These are phyloP conservation scores for Tetraodon nigroviridis DNA, from an alignment of 2,113 vertebrate genomes.

Conservation along the genomic window DNA sequence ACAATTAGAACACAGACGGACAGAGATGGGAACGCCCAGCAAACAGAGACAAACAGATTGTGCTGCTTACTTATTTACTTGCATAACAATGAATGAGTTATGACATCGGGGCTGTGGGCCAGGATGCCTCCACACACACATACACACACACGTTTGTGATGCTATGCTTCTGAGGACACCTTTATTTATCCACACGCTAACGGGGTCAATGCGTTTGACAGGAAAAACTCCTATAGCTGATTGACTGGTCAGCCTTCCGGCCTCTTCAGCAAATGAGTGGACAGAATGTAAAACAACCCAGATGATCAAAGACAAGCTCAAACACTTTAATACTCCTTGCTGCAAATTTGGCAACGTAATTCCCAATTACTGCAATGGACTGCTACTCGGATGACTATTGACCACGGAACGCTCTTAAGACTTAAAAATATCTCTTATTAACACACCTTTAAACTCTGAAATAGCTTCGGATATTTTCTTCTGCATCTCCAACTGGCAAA, in stretches of 20 bases:
- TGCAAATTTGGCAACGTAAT: too few relatives aligned
- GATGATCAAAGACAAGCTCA: background rate
- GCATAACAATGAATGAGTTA: conserved; percentile 59
- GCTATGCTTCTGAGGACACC: conserved; percentile 33
- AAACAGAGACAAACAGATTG: conserved; percentile 46
- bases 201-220: too few relatives aligned
- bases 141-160: background rate
- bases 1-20: conserved; percentile 19
- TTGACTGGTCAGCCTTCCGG: too few relatives aligned
- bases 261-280: background rate
- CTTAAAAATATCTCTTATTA: too few relatives aligned
- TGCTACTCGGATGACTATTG: too few relatives aligned
- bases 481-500: too few relatives aligned
- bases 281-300: background rate
- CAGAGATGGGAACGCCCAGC: conserved; percentile 22
- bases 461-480: too few relatives aligned
- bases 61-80: conserved; percentile 58
- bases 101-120: conserved; percentile 43
- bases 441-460: too few relatives aligned
- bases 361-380: too few relatives aligned
- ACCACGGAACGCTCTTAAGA: too few relatives aligned
- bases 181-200: background rate
- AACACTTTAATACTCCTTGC: too few relatives aligned
- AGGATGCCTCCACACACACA: conserved; percentile 2
- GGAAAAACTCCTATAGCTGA: too few relatives aligned